Evolutionary conservation across 1,140 invertebrate species (phyloP), one percentile per base, ranked within the genome.

Genomic region (Brachionus rotundiformis): DNA sequence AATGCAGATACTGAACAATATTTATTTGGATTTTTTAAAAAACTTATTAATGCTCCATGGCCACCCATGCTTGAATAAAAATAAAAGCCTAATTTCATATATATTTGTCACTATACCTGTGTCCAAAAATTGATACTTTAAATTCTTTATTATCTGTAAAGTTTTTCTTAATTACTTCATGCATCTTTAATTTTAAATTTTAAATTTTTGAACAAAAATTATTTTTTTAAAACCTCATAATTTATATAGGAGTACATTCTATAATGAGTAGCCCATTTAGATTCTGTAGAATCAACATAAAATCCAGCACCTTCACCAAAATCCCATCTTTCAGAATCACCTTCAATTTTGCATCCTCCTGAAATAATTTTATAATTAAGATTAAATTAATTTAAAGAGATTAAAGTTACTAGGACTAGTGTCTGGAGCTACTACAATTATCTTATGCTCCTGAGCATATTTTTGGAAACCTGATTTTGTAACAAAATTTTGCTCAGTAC

Each of bases 191-290:
- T 73, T 31, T 79, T 27, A 29, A 5, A 49, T 5, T 77, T 82
- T 44, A 36, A n/a, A n/a, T n/a, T n/a, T n/a, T n/a, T n/a, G n/a
- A n/a, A n/a, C n/a, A n/a, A n/a, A n/a, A n/a, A n/a, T n/a, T n/a
- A n/a, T n/a, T n/a, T n/a, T n/a, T n/a, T n/a, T n/a, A 54, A 49
- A 31, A 89, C 88, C 85, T 99, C 97, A 84, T 92, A 91, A 7
- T 94, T 95, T n/a, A 99, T 89, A 85, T 99, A 99, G 59, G 93
- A 94, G 84, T 92, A 98, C 97, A 99, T 99, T 85, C 92, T 91
- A 84, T 98, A 99, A 89, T 99, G 92, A 71, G 91, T 92, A 44
- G 92, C 92, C 95, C 96, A 99, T 77, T 95, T 94, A 31, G 93
- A 92, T 84, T 92, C 88, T 0, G 92, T 93, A 3, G 96, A 95